Conservation (phyloP, 2,888 invertebrate species). For the Desoria tigrina region DNA sequence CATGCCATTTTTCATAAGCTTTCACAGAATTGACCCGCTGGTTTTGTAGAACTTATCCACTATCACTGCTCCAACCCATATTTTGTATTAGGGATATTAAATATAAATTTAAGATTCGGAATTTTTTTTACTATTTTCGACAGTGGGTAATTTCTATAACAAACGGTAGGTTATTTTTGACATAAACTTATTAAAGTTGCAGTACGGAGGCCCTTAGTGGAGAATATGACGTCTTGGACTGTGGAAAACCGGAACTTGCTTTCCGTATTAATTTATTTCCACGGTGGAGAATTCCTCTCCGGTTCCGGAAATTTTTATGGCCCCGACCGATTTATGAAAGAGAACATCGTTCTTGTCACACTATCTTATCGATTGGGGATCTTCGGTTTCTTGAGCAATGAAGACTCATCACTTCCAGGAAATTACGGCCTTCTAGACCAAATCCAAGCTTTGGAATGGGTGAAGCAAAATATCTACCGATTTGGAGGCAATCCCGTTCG, state of each 20-base stretch:
- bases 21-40: no score
- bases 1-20: no score
- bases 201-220: conserved; percentile 10
- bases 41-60: no score
- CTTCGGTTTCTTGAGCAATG: conserved; percentile 44
- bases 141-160: no score
- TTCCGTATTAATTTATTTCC: conserved; percentile 47
- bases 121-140: no score
- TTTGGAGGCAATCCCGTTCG: conserved; percentile 50
- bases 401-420: conserved; percentile 33
- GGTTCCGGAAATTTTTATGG: conserved; percentile 40
- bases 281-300: conserved; percentile 46
- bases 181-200: no score
- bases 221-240: conserved; percentile 38
- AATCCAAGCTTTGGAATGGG: conserved; percentile 46
- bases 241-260: conserved; percentile 41
- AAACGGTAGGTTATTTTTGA: no score
- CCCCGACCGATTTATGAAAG: conserved; percentile 39
- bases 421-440: conserved; percentile 51
- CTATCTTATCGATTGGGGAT: conserved; percentile 48
- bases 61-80: no score
- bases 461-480: conserved; percentile 48
- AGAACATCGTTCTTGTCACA: conserved; percentile 47
- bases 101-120: no score
- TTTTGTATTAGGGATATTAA: no score